Evolutionary conservation across 2,797 vertebrate species (phyloP), one percentile per base, ranked within the genome.

Genomic region (Epinephelus coioides): DNA sequence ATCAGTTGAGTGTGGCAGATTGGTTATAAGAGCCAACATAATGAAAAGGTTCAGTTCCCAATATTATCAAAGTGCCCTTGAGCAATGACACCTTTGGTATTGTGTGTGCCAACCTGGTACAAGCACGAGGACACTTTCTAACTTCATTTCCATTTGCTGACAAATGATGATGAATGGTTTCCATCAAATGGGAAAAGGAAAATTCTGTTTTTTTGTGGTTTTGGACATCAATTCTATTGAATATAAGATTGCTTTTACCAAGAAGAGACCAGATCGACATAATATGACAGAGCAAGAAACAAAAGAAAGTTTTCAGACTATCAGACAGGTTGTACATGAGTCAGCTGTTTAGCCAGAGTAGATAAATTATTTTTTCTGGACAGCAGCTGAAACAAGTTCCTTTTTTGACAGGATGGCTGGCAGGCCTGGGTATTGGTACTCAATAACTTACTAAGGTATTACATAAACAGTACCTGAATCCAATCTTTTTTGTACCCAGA

Each of bases 31-130:
- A 81, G 61, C 62, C 46, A 65, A 79, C 55, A 57, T 81, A 82
- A 89, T 85, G 67, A 82, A 86, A 81, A 78, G 53, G 78, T 82
- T 82, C 60, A 80, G 34, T 63, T 83, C 53, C 43, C 44, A 63
- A 68, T 73, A 56, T 59, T 75, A 19, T 47, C 38, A 71, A 64
- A 85, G 76, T 79, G 59, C 67, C 79, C 76, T 84, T 69, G 68
- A 90, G 78, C 74, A 76, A 44, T 51, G 61, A 77, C 74, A 83
- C 63, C 14, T 82, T 34, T 13, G 14, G 6, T n/a, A 64, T 21
- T 27, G 21, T 55, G 43, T 12, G 14, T 64, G 51, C 34, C 60
- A 76, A 75, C 12, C n/a, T 75, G 57, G 34, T 59, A 34, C 10
- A 68, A 27, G 27, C 44, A 64, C 38, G 56, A 57, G 47, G 47